Base-by-base conservation (phyloP, 2,797 vertebrate genomes). In the Masticophis lateralis region DNA sequence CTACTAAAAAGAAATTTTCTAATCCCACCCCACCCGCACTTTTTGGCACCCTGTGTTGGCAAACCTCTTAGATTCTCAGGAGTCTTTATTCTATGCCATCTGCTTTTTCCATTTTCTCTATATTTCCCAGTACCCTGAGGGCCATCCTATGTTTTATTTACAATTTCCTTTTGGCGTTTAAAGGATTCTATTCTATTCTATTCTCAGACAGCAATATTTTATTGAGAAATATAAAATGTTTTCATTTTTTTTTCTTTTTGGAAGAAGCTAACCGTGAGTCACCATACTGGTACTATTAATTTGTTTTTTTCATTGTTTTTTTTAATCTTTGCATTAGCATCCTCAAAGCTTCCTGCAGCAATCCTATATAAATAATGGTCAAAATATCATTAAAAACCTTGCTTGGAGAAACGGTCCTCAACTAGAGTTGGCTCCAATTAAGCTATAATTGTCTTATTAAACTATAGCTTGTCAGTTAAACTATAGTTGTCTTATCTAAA, bases 111-210 rank as follows among this genome's bases (percentile, higher is more conserved):
- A 3, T 92, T 91, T 93, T 95, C 93, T 93, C 94, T 95, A 74
- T 92, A 95, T 92, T 96, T 96, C 95, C 94, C 95, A 92, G 95
- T 96, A 94, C 95, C 97, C 96, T 93, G 94, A 88, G 95, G 96
- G 95, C 93, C 95, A 96, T 97, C 95, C 95, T 96, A 95, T 94
- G 95, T 96, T 95, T 94, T 96, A 93, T 97, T 95, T 94, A 96
- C 94, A 94, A 92, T 96, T 96, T 97, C 95, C 94, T 95, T 92
- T 95, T 83, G 95, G 96, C 92, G 90, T 96, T 94, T 95, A 96
- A 96, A 94, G 95, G 94, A 95, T 96, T 96, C 96, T 95, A 93
- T 89, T 51, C 93, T 92, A 92, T 90, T 22, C 63, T 94, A 93
- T 93, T 90, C 9, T 53, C 91, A 93, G 61, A 94, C 90, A 96